Base-by-base conservation (phyloP, 2,113 vertebrate genomes). In the Nerophis lumbriciformis region DNA sequence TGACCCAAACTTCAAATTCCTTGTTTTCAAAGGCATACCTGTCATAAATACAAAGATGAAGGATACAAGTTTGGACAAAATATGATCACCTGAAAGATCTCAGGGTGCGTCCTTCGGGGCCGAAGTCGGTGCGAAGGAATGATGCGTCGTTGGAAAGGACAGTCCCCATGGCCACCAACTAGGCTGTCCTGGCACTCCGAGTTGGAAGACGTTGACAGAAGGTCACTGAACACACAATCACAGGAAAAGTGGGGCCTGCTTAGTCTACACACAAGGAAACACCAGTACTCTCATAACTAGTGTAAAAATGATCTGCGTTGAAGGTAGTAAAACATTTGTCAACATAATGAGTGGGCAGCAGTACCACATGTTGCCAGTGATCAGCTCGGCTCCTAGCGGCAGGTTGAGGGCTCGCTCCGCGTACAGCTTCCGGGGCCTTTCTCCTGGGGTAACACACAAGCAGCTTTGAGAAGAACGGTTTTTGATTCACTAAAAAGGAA, bases 191-290 rank as follows among this genome's bases (percentile, higher is more conserved):
- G 94, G 69, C 94, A 92, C 81, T 93, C 94, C 0, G 93, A 94
- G 73, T 94, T 98, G 28, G 94, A 95, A 12, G 94, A 96, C 11
- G 93, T 94, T 60, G 93, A 92, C 55, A 93, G 93, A 21, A 92
- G 80, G 80, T 97, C 94, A 74, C 95, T 98, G 82, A 19, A 62
- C 39, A 88, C 12, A 55, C 63, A 68, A 28, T 28, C 28, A 28
- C 28, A 28, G 4, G 28, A 28, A 28, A 28, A 28, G 28, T 28
- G 28, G 28, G 28, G 28, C 4, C 28, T 28, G 28, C 28, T 28
- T 28, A 28, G 28, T 28, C 28, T 38, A 76, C 9, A 61, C 38
- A 54, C 45, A 70, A 19, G 19, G 19, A 19, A 19, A 19, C 19
- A 19, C 19, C 19, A 19, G 1, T 19, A 19, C 19, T 19, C 19